Conservation (phyloP, 2,888 invertebrate species). For the Opisthograptis luteolata region DNA sequence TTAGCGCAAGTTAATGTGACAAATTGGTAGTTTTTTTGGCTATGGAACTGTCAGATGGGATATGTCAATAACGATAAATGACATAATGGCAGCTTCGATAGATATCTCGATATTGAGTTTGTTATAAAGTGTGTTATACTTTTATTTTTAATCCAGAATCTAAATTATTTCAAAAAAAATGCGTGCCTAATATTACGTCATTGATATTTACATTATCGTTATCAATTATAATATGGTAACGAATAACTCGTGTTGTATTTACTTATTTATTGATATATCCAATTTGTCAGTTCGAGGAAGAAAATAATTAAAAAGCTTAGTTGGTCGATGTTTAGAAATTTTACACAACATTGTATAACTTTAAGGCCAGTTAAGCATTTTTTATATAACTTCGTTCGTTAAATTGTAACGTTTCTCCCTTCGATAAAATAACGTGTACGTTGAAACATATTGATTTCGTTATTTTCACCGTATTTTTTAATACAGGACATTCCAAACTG, state of each 20-base stretch:
- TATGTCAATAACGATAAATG: constrained; percentile 5
- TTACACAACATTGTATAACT: constrained; percentile 33
- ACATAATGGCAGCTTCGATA: neutral
- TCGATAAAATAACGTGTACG: constrained; percentile 26
- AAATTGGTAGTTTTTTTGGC: constrained; percentile 55
- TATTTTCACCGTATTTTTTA: constrained; percentile 35
- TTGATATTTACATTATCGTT: too few relatives aligned
- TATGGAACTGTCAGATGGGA: constrained; percentile 23
- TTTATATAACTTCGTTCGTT: constrained; percentile 37
- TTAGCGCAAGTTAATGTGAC: constrained; percentile 37
- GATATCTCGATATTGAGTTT: neutral
- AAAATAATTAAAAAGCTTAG: constrained; percentile 46
- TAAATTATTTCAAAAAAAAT: too few relatives aligned
- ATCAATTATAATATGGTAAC: too few relatives aligned
- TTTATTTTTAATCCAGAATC: too few relatives aligned
- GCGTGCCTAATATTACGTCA: too few relatives aligned
- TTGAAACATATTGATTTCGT: constrained; percentile 17
- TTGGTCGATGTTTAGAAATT: constrained; percentile 60
- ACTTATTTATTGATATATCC: constrained; percentile 20
- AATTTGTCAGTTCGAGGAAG: constrained; percentile 36
- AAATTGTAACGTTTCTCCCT: constrained; percentile 27
- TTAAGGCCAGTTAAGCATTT: constrained; percentile 68
- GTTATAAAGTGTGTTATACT: too few relatives aligned
- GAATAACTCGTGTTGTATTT: too few relatives aligned
- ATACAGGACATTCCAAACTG: constrained; percentile 72